phyloP scores from a whole-genome alignment of 2,113 vertebrate genomes.

The Hemibagrus wyckioides region DNA sequence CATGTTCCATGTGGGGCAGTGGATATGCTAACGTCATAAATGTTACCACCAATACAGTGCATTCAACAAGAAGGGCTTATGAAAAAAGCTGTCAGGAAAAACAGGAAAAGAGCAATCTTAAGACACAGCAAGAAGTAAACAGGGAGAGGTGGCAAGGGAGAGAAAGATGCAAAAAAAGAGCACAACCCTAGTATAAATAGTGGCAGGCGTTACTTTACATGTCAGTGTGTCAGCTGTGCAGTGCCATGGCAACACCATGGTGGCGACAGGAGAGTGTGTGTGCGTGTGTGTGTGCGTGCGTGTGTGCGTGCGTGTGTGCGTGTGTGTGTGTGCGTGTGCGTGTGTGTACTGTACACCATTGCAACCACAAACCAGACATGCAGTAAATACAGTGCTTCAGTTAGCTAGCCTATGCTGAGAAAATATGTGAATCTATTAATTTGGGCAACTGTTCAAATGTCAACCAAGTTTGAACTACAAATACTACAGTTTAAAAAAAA shows the following conservation, averaged over 20 bases:
- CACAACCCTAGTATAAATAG: constrained; percentile 50
- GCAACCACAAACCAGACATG: constrained; percentile 14
- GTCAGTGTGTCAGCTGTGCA: constrained; percentile 51
- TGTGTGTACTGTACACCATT: not conserved
- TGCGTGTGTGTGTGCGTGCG: constrained; percentile 9
- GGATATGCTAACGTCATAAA: not conserved
- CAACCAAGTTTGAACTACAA: not conserved
- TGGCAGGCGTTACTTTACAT: constrained; percentile 47
- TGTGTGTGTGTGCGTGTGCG: constrained; percentile 6
- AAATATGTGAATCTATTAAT: constrained; percentile 11
- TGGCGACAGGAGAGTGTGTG: constrained; percentile 20
- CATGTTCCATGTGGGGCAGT: not conserved
- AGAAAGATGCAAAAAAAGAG: constrained; percentile 26
- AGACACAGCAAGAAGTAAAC: not conserved
- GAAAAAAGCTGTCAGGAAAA: not conserved
- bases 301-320: constrained; percentile 9
- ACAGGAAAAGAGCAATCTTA: not conserved
- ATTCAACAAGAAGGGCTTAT: not conserved
- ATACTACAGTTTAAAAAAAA: not conserved
- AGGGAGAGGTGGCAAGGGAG: constrained; percentile 1
- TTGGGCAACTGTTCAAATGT: not conserved
- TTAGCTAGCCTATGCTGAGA: not conserved
- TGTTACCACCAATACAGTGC: not conserved
- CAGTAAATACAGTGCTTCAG: not conserved
- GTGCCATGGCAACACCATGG: constrained; percentile 48